These are phyloP conservation scores for Amaurobius ferox DNA, from an alignment of 2,888 invertebrate genomes.

Conservation along the genomic window DNA sequence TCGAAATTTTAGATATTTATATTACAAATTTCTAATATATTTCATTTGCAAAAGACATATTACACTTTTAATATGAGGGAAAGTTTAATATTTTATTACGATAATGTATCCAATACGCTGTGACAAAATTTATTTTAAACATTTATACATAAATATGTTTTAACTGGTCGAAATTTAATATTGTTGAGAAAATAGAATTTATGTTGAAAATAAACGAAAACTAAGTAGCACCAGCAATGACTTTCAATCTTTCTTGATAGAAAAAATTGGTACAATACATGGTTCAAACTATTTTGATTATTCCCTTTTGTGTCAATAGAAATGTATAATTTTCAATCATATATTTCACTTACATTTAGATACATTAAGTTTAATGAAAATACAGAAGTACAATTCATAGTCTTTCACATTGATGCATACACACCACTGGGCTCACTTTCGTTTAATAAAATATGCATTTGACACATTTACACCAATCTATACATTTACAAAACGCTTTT, in stretches of 20 bases:
- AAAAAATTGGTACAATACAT: constrained; percentile 9
- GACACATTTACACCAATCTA: constrained; percentile 67
- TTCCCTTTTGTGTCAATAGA: constrained; percentile 16
- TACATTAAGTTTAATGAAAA: constrained; percentile 38
- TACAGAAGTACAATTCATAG: constrained; percentile 40
- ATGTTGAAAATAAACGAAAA: not conserved
- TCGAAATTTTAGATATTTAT: too few relatives aligned
- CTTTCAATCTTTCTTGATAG: not conserved
- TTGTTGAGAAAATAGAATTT: not conserved
- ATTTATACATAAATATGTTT: too few relatives aligned
- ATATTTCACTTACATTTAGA: constrained; percentile 22
- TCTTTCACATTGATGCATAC: constrained; percentile 38
- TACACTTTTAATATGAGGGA: too few relatives aligned
- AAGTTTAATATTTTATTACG: too few relatives aligned
- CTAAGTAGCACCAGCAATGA: constrained; percentile 25
- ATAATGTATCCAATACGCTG: too few relatives aligned
- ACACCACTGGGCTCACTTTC: constrained; percentile 45
- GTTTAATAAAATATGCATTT: constrained; percentile 70
- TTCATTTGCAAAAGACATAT: too few relatives aligned
- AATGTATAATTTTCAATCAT: constrained; percentile 13
- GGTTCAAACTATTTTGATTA: constrained; percentile 55
- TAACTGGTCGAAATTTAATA: too few relatives aligned
- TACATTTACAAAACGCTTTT: constrained; percentile 51
- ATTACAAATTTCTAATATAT: too few relatives aligned
- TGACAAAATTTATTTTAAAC: too few relatives aligned